phyloP scores from a whole-genome alignment of 2,113 vertebrate genomes.

The Mohoua ochrocephala region DNA sequence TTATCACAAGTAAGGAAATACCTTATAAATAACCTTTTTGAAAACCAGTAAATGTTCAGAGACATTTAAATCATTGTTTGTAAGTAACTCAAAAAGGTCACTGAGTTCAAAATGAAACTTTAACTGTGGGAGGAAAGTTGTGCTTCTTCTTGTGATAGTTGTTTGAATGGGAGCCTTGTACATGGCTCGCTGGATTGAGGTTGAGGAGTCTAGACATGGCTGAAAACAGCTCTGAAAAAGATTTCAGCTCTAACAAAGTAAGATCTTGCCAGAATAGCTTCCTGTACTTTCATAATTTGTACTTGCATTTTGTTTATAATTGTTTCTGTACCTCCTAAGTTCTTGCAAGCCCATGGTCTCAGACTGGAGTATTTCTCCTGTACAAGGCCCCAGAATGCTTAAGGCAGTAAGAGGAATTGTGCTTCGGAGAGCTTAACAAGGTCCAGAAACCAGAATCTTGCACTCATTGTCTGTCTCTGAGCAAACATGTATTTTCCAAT shows the following conservation, averaged over 20 bases:
- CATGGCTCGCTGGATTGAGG: rapidly evolving
- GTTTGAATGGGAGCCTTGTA: not conserved
- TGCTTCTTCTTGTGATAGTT: not conserved
- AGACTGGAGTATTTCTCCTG: not conserved
- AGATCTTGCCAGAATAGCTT: not conserved
- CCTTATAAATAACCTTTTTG: not conserved
- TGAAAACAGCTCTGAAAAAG: not conserved
- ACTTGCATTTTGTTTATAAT: not conserved
- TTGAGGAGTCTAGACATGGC: not conserved
- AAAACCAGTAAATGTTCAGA: not conserved
- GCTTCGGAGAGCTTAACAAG: not conserved
- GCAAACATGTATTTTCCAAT: not conserved
- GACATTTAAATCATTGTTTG: not conserved
- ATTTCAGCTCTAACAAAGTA: not conserved
- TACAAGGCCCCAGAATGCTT: not conserved
- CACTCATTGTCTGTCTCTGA: not conserved
- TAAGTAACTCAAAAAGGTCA: not conserved
- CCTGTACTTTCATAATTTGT: not conserved
- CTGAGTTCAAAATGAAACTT: not conserved
- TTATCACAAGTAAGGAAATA: slow-evolving; percentile 77
- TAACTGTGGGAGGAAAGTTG: not conserved
- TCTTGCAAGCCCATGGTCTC: not conserved
- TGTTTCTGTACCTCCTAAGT: not conserved
- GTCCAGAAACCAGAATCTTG: not conserved
- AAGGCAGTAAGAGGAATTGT: not conserved